Evolutionary conservation across 2,888 invertebrate species (phyloP), one percentile per base, ranked within the genome.

Genomic region (Invenusta paracnida): DNA sequence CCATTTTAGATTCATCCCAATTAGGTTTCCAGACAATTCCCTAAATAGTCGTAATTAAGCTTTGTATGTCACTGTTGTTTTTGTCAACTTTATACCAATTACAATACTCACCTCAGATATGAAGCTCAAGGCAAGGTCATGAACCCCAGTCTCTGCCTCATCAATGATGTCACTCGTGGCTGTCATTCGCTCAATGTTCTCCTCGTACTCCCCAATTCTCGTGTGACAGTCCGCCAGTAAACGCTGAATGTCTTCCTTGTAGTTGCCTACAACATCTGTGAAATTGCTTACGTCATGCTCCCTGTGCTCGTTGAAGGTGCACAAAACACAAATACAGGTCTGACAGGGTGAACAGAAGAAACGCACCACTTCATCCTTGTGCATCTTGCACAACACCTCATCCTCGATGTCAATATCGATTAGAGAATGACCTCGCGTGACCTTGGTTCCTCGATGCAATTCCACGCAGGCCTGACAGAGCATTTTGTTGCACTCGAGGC

Each of bases 331-430:
- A 85, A 92, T 90, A 87, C 91, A 91, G 1, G 90, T 88, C 30
- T 31, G 17, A 48, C 92, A 92, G 0, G 90, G 91, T 88, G 91
- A 91, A 86, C 92, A 92, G 88, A 91, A 92, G 88, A 91, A 92
- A 23, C 92, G 87, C 5, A 91, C 90, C 23, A 90, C 90, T 87
- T 91, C 91, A 27, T 91, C 91, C 85, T 89, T 88, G 87, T 92
- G 92, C 83, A 90, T 91, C 86, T 91, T 91, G 88, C 92, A 92
- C 85, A 91, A 91, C 30, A 91, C 90, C 87, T 91, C 91, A 87
- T 91, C 91, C 88, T 92, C 92, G 67, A 91, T 91, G 87, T 91
- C 91, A 11, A 91, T 89, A 87, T 92, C 91, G 88, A 91, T 91
- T 87, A 91, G 89, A 84, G 90, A 90, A 89, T 92, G 92, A 85